Conservation (phyloP, 2,113 vertebrate species). For the Noturus placidus region DNA sequence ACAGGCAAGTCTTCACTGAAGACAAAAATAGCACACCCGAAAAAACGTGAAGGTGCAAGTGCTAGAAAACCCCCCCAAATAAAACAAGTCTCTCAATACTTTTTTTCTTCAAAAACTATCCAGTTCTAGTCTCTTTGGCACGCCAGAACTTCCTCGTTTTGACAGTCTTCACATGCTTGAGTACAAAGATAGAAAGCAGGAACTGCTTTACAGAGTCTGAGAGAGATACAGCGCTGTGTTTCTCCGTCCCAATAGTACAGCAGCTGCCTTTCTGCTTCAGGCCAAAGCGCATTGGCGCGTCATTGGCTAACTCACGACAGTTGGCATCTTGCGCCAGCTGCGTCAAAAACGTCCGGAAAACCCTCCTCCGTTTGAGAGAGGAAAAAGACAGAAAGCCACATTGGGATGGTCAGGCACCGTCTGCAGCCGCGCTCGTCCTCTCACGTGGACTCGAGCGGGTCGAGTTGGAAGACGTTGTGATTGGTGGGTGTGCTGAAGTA, state of each 20-base stretch:
- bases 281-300: constrained; percentile 66
- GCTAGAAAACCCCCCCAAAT: constrained; percentile 54
- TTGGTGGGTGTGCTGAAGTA: constrained; percentile 94
- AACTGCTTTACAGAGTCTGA: constrained; percentile 58
- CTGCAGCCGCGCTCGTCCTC: constrained; percentile 36
- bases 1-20: constrained; percentile 93
- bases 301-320: constrained; percentile 63
- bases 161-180: constrained; percentile 57
- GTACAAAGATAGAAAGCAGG: constrained; percentile 54
- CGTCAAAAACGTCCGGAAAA: constrained; percentile 61
- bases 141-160: constrained; percentile 55
- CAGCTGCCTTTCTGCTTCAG: constrained; percentile 67
- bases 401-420: constrained; percentile 55
- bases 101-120: constrained; percentile 55
- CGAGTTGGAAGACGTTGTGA: constrained; percentile 98
- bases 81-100: neutral
- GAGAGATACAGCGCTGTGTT: constrained; percentile 54
- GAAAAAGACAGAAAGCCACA: constrained; percentile 68
- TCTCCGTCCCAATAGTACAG: constrained; percentile 59
- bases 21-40: constrained; percentile 71
- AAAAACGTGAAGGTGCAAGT: constrained; percentile 62
- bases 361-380: constrained; percentile 59
- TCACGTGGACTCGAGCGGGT: constrained; percentile 97
- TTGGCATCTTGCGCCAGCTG: constrained; percentile 73
- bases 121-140: constrained; percentile 72